Conservation (phyloP, 2,113 vertebrate species). For the Recurvirostra avosetta region DNA sequence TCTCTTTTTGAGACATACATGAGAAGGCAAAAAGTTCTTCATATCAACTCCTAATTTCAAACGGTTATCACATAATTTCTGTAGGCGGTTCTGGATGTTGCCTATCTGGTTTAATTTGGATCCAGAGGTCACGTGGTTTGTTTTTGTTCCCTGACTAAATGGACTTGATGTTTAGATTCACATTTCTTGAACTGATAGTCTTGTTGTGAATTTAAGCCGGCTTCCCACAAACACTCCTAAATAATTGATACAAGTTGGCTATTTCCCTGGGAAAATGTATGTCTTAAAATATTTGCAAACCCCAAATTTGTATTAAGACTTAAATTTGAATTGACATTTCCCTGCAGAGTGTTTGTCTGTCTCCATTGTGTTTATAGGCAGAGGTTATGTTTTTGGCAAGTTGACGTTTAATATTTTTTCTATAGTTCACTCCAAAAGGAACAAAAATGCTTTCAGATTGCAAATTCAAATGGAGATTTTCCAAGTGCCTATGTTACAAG, state of each 20-base stretch:
- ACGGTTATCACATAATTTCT: not conserved
- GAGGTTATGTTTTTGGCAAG: conserved; percentile 37
- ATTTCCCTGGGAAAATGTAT: conserved; percentile 1
- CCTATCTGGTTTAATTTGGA: not conserved
- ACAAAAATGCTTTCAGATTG: not conserved
- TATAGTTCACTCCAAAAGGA: not conserved
- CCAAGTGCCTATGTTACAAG: not conserved
- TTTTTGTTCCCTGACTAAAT: not conserved
- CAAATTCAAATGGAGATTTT: conserved; percentile 35
- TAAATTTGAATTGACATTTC: conserved; percentile 20
- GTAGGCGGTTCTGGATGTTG: not conserved
- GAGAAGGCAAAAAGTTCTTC: not conserved
- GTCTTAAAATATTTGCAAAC: conserved; percentile 18
- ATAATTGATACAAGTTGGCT: conserved; percentile 26
- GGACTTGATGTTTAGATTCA: not conserved
- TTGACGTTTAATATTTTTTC: conserved; percentile 21
- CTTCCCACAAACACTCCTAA: conserved; percentile 10
- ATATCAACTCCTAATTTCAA: not conserved
- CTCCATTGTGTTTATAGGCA: conserved; percentile 27
- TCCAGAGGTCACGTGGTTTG: not conserved
- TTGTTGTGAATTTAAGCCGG: not conserved
- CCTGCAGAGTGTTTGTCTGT: not conserved
- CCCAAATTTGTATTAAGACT: conserved; percentile 1
- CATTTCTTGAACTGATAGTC: conserved; percentile 3
- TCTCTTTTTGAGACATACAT: not conserved